Percentiles rank a stretch among this genome's conserved stretches.
Evolutionary conservation across 37 sponge, comb jelly and placozoan species (phyloP).

Genomic region (Haliclona indistincta): DNA sequence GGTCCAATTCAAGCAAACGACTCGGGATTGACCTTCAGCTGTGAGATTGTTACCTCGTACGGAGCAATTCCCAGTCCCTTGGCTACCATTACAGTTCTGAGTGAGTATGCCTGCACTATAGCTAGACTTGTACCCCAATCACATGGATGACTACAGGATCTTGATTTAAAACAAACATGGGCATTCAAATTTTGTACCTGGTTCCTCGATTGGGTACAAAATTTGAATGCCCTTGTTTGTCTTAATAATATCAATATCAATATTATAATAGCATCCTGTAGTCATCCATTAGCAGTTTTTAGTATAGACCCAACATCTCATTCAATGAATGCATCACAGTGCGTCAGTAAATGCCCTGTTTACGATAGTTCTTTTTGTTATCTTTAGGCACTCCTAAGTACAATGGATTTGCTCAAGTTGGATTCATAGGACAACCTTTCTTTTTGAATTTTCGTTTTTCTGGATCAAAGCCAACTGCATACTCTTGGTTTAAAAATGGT

Average conservation of each 20-base stretch:
- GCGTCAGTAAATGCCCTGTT: too few relatives aligned
- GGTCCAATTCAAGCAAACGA: conserved; percentile 34
- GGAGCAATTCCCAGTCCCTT: conserved; percentile 32
- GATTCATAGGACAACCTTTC: conserved; percentile 32
- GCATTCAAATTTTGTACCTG: too few relatives aligned
- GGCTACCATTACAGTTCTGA: conserved; percentile 26
- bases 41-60: conserved; percentile 23
- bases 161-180: too few relatives aligned
- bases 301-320: too few relatives aligned
- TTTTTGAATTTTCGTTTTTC: conserved; percentile 32
- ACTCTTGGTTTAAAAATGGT: conserved; percentile 43
- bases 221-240: too few relatives aligned
- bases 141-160: too few relatives aligned
- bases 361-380: not conserved
- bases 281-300: too few relatives aligned
- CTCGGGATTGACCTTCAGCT: conserved; percentile 15
- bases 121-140: too few relatives aligned
- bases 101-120: conserved; percentile 21
- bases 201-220: too few relatives aligned
- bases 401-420: conserved; percentile 15
- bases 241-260: too few relatives aligned
- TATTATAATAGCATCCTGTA: too few relatives aligned
- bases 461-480: not conserved
- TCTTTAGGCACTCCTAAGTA: conserved; percentile 6
- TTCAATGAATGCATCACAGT: too few relatives aligned